These are phyloP conservation scores for Latrodectus elegans DNA, from an alignment of 2,888 invertebrate species.

Conservation along the genomic window DNA sequence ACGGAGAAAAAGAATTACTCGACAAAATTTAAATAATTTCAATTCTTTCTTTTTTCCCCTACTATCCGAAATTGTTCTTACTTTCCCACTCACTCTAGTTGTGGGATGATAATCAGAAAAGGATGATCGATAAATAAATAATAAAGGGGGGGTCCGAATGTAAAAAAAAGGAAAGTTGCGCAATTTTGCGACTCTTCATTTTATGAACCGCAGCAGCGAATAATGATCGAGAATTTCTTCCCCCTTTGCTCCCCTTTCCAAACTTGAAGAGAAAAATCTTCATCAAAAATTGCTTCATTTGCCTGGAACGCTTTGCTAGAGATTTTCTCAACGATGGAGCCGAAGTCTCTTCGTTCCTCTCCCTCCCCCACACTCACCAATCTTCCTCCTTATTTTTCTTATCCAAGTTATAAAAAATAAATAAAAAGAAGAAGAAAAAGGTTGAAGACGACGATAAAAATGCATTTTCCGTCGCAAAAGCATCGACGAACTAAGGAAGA, in stretches of 20 bases:
- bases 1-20: slow-evolving; percentile 32
- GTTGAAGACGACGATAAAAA: slow-evolving; percentile 58
- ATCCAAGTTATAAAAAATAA: neutral
- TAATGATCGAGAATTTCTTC: slow-evolving; percentile 40
- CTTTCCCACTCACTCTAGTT: slow-evolving; percentile 6
- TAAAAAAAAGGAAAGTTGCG: slow-evolving; percentile 25
- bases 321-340: slow-evolving; percentile 24
- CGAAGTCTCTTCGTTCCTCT: neutral
- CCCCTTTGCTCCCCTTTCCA: neutral
- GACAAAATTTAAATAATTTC: slow-evolving; percentile 48
- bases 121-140: slow-evolving; percentile 58
- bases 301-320: slow-evolving; percentile 56
- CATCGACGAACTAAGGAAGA: slow-evolving; percentile 14
- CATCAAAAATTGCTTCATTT: slow-evolving; percentile 67
- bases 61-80: slow-evolving; percentile 27
- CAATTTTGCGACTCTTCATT: slow-evolving; percentile 56
- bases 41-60: slow-evolving; percentile 22
- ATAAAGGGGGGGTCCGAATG: slow-evolving; percentile 6
- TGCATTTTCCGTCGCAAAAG: slow-evolving; percentile 54
- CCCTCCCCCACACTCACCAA: neutral
- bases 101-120: slow-evolving; percentile 46
- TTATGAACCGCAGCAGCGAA: slow-evolving; percentile 53
- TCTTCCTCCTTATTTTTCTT: slow-evolving; percentile 10
- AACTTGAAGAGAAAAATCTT: slow-evolving; percentile 38
- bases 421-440: slow-evolving; percentile 40